Conservation (phyloP, 2,113 vertebrate genomes). For the Pteronura brasiliensis region DNA sequence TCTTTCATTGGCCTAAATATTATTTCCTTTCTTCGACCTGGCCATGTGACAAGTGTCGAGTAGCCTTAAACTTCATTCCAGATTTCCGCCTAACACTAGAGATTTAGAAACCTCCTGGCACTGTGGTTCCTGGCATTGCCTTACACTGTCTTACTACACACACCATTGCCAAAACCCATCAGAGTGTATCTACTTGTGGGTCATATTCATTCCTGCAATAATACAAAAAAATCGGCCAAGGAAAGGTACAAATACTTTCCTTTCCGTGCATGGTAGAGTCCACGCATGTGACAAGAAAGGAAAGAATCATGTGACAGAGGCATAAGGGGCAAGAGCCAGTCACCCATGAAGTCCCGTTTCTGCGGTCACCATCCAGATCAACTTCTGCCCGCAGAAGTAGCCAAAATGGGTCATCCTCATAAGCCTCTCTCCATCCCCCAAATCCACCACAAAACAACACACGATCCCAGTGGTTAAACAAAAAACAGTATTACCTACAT, state of each 20-base stretch:
- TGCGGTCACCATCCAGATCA: neutral
- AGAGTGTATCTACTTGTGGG: neutral
- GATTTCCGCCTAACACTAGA: neutral
- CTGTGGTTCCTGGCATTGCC: neutral
- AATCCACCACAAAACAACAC: neutral
- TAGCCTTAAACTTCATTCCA: neutral
- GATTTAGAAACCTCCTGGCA: neutral
- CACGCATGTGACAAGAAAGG: neutral
- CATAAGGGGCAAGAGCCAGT: neutral
- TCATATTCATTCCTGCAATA: neutral
- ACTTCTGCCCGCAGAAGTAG: neutral
- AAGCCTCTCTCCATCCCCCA: neutral
- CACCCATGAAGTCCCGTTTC: neutral
- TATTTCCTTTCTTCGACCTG: conserved; percentile 25
- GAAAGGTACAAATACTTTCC: neutral
- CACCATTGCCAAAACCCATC: neutral
- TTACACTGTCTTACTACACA: neutral
- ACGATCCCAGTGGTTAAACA: neutral
- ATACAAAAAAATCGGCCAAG: neutral
- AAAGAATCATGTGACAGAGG: neutral
- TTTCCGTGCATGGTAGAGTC: neutral
- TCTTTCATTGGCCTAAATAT: conserved; percentile 54
- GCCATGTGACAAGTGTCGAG: neutral
- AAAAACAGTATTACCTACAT: neutral
- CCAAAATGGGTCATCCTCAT: neutral